Base-by-base conservation (phyloP, 2,113 vertebrate species). In the Labrus mixtus region DNA sequence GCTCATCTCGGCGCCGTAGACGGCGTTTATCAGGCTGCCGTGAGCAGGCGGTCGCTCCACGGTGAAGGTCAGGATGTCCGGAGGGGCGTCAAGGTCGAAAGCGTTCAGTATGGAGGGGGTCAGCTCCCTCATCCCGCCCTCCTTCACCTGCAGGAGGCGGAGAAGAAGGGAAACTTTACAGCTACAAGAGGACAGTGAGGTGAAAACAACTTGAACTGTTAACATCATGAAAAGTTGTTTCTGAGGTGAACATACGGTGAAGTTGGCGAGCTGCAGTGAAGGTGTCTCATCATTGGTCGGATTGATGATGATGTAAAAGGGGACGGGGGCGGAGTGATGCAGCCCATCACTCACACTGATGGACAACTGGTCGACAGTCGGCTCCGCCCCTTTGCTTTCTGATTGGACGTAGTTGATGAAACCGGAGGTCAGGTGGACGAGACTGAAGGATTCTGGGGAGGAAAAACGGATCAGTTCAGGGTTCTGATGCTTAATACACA, bases 281-380 rank as follows among this genome's bases (percentile, higher is more conserved):
- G 91, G 91, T 0, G 71, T 23, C 91, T 96, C 89, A 8, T 95
- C 78, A 11, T 95, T 96, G 76, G 75, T 84, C 19, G 95, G 94
- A 66, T 85, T 93, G 85, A 89, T 95, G 63, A 94, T 87, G 82
- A 94, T 76, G 87, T 94, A 94, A 81, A 96, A 72, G 57, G 90
- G 76, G 63, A 89, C 29, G 3, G 92, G 76, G 70, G 84, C 68
- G 17, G 93, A 96, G 55, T 67, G 91, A 53, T 93, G 92, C 39
- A 94, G 50, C 5, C 92, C 91, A 11, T 95, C 93, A 50, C 85
- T 95, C 66, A 94, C 79, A 19, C 88, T 93, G 81, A 95, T 43
- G 39, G 84, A 84, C 73, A 94, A 87, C 56, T 23, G 46, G 81
- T 95, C 92, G 0, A 87, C 80, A 1, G 57, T 77, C 13, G 87